Evolutionary conservation across 2,113 vertebrate genomes (phyloP), one percentile per base, ranked within the genome.

Genomic region (Myiopsitta monachus): DNA sequence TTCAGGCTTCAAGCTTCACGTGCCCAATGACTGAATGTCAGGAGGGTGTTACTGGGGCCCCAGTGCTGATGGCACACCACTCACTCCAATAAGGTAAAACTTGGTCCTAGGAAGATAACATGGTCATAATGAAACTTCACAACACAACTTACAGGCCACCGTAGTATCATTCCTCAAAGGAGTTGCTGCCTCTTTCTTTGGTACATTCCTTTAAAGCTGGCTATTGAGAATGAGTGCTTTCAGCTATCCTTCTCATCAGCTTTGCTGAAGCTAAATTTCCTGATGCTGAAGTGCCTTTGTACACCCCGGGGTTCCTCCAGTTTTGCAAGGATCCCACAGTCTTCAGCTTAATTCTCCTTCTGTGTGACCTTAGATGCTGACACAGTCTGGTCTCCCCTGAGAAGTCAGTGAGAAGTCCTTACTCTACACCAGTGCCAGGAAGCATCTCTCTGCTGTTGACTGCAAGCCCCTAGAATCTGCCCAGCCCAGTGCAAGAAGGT

Each of bases 61-160:
- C 1, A 0, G 24, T 17, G 38, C 33, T 73, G 47, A 36, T 0
- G 3, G 38, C 30, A 75, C 11, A 67, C 6, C 3, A 12, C 26
- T 78, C 8, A 33, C 1, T 1, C 18, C 55, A 46, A 1, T 27
- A 52, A 64, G 7, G 15, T 49, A 77, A 68, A 76, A 39, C 16
- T 49, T 86, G 24, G 30, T 90, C 44, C 39, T 17, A 61, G 33
- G 21, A 85, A 38, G 36, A 87, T 6, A 66, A 36, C 10, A 43
- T 1, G 1, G 11, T 44, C 23, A 72, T 44, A 70, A 46, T 13
- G 21, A 61, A 14, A n/a, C 12, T 92, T 72, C 43, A 83, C 14
- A 72, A 28, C n/a, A 64, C 11, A 61, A 55, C 3, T 55, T 11
- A 46, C 8, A 14, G 76, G 14, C 49, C 11, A 30, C 44, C 8